Evolutionary conservation across 2,797 vertebrate genomes (phyloP).

Genomic region (Acanthurus lineatus): DNA sequence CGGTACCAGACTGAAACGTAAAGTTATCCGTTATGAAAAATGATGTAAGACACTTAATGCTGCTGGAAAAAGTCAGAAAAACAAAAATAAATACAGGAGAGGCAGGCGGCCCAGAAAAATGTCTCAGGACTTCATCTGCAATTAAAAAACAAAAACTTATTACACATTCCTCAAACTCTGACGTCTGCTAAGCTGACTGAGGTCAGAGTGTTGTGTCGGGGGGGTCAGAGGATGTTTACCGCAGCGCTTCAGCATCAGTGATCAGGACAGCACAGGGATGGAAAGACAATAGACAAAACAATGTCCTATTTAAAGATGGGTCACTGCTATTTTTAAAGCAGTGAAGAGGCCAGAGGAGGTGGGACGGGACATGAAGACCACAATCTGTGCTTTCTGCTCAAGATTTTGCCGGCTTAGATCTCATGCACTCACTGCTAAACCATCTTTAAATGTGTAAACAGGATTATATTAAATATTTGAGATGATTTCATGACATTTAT

Average conservation of each 20-base stretch:
- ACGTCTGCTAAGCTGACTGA: conserved; percentile 16
- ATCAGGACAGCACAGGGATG: conserved; percentile 63
- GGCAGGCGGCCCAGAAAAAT: too few relatives aligned
- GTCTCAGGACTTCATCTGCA: too few relatives aligned
- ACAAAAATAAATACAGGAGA: too few relatives aligned
- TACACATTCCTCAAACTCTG: neutral
- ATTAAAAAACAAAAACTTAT: too few relatives aligned
- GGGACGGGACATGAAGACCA: conserved; percentile 1
- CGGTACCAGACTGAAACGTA: too few relatives aligned
- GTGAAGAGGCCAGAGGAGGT: conserved; percentile 28
- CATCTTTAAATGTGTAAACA: neutral
- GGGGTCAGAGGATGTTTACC: conserved; percentile 82
- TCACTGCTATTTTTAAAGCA: conserved; percentile 75
- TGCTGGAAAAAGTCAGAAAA: too few relatives aligned
- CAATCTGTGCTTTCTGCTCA: neutral
- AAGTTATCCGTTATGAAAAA: too few relatives aligned
- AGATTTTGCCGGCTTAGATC: neutral
- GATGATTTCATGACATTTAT: neutral
- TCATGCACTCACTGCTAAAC: neutral
- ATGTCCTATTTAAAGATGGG: conserved; percentile 80
- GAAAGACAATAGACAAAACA: conserved; percentile 79
- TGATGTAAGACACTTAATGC: too few relatives aligned
- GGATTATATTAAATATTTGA: neutral
- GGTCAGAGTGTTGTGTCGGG: conserved; percentile 33
- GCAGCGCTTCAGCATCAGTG: conserved; percentile 59